A percentile compares a stretch with the other conserved stretches of the same genome.
phyloP scores from a whole-genome alignment of 2,113 vertebrate genomes.

The Pithys albifrons region DNA sequence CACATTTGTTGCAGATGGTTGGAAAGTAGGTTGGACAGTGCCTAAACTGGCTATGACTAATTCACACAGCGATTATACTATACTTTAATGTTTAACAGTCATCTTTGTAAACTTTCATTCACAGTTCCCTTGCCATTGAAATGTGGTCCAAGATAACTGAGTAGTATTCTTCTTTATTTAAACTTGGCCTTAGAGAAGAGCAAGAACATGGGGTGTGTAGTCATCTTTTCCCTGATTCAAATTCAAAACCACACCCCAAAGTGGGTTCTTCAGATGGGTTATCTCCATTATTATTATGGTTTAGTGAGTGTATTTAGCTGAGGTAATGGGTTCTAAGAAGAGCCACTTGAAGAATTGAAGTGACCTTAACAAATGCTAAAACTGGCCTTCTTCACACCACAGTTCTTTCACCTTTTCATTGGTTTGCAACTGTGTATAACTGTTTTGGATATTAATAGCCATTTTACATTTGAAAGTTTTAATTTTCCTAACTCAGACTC shows the following conservation, averaged over 20 bases:
- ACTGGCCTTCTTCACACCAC: constrained; percentile 36
- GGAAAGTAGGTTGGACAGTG: constrained; percentile 85
- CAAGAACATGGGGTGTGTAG: constrained; percentile 68
- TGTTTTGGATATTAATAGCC: not conserved
- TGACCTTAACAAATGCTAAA: constrained; percentile 51
- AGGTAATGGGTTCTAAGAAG: constrained; percentile 45
- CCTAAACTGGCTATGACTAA: constrained; percentile 83
- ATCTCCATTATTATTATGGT: constrained; percentile 80
- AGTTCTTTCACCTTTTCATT: constrained; percentile 8
- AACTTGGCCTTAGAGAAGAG: constrained; percentile 68
- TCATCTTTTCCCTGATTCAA: constrained; percentile 77
- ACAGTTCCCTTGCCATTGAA: constrained; percentile 79
- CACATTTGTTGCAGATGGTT: constrained; percentile 95
- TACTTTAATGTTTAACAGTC: constrained; percentile 78
- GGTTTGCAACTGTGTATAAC: not conserved
- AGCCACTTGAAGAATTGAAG: constrained; percentile 52
- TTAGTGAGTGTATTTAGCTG: constrained; percentile 73
- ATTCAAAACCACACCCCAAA: constrained; percentile 76
- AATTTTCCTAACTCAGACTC: not conserved
- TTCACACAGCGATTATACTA: constrained; percentile 80
- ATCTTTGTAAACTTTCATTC: constrained; percentile 74
- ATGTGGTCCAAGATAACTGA: constrained; percentile 76
- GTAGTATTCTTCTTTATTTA: constrained; percentile 74
- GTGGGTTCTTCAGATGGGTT: constrained; percentile 74
- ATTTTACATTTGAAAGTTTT: constrained; percentile 9